Base-by-base conservation (phyloP, 1,140 invertebrate species). In the Steinernema khuongi region DNA sequence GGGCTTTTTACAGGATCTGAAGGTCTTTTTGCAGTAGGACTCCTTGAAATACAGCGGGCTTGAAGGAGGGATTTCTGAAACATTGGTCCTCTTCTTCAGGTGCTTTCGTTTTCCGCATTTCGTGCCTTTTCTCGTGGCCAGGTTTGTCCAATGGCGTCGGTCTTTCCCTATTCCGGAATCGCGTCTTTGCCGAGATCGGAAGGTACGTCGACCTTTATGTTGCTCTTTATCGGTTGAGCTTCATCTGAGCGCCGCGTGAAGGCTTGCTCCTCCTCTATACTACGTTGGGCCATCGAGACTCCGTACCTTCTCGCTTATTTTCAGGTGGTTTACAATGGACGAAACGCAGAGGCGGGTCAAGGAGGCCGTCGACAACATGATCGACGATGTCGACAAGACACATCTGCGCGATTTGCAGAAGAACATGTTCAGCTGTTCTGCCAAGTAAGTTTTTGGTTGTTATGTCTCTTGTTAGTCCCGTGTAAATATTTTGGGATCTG, bases 361-460 rank as follows among this genome's bases (percentile, higher is more conserved):
- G 36, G 17, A 43, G 44, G 75, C 81, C 11, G 81, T 81, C 31
- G 81, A 81, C 70, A 75, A 70, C 60, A 68, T 84, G 44, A 76
- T 82, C 28, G 81, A 82, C 60, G 81, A 84, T 60, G 29, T 82
- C 66, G 82, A 82, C 60, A 76, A 72, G 29, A 74, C 22, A 19
- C 77, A 79, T 43, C 69, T 83, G 4, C 81, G 81, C 32, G 79
- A 83, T 67, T 75, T 85, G 67, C 81, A 83, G 70, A 68, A 74
- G 19, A 41, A 72, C 19, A 81, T 84, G 77, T 85, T 79, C 30
- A 41, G 60, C 1, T 83, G 81, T 36, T 80, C 83, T 0, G 81
- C 81, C 22, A 70, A 76, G 75, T 77, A 18, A 69, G 72, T n/a
- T 36, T 22, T 11, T 7, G 1, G 17, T 30, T 75, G n/a, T n/a